Base-by-base conservation (phyloP, 2,113 vertebrate species). In the Parus major region DNA sequence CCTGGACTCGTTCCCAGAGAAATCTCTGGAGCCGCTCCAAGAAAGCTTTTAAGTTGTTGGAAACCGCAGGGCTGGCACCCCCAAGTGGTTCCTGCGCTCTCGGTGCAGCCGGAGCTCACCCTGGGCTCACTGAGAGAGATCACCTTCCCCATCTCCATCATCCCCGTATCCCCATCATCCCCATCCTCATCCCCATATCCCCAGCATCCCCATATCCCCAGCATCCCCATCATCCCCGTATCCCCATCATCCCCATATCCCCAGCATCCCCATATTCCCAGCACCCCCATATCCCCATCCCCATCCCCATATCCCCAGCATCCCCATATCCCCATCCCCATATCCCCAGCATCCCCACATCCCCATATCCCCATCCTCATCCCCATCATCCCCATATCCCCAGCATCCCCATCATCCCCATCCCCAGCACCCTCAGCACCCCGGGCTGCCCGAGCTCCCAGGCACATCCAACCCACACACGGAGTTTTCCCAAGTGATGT, bases 11-110 rank as follows among this genome's bases (percentile, higher is more conserved):
- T 46, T 94, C 92, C 93, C 84, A 35, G 75, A 87, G 78, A 15
- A 19, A 25, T 6, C 73, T 47, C 90, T 85, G 92, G 93, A 92
- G 87, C 41, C 1, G n/a, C 78, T 87, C 95, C 93, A 95, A 72
- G 87, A 60, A 95, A 91, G 92, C 93, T 90, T 91, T 87, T 35
- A 90, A 66, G 61, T 2, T 3, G 84, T 0, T 85, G 88, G 53
- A 87, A 95, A 55, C 77, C 66, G 90, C 91, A 66, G 75, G 25
- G 78, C 92, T 94, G 94, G 96, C 94, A 89, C 96, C 96, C 95
- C 87, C 95, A 47, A 49, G 96, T 31, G 96, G 95, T 52, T 71
- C n/a, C 31, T 1, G 31, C 31, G 64, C 84, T 64, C 64, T 20
- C 19, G 1, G 4, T 11, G 75, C 66, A 46, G 85, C 56, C 24